Evolutionary conservation across 2,113 vertebrate species (phyloP), one percentile per base, ranked within the genome.

Genomic region (Embiotoca jacksoni): DNA sequence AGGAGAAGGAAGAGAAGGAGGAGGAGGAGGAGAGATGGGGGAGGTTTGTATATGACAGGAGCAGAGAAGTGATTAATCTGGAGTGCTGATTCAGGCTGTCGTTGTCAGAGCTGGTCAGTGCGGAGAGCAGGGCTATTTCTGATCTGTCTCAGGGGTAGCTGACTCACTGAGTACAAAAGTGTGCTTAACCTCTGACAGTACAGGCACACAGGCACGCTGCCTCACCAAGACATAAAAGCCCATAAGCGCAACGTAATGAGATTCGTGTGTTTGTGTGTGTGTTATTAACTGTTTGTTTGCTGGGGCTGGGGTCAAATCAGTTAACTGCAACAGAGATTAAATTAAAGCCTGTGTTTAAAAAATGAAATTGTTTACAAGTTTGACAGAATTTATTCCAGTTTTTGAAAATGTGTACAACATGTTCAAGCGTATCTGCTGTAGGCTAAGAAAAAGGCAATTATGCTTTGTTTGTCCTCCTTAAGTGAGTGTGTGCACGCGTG

Each of bases 71-170:
- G 90, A 93, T 93, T 90, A 76, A 91, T 92, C 68, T 75, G 76
- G 89, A 92, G 88, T 90, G 92, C 89, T 92, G 92, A 93, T 75
- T 92, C 90, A 92, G 91, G 79, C 70, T 53, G 83, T 71, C 78
- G 81, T 69, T 85, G 83, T 82, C 84, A 66, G 84, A 78, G 76
- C 52, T 83, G 81, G 78, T 89, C 76, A 64, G 70, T 47, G 58
- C 16, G 75, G 74, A 33, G 53, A 63, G 75, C 23, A n/a, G 80
- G 82, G 78, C 71, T 83, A 67, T 89, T 90, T 87, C 74, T 78
- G 89, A 82, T 47, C 61, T 31, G 87, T 88, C 84, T 87, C 78
- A 78, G 83, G 84, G 78, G 68, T 49, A 67, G 80, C 69, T 69
- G 84, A 78, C 75, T 82, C 77, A 75, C 32, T 10, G 72, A 84